A percentile compares a stretch with the other conserved stretches of the same genome.
These are phyloP conservation scores for Epinephelus coioides DNA, from an alignment of 2,797 vertebrate species.

Conservation along the genomic window DNA sequence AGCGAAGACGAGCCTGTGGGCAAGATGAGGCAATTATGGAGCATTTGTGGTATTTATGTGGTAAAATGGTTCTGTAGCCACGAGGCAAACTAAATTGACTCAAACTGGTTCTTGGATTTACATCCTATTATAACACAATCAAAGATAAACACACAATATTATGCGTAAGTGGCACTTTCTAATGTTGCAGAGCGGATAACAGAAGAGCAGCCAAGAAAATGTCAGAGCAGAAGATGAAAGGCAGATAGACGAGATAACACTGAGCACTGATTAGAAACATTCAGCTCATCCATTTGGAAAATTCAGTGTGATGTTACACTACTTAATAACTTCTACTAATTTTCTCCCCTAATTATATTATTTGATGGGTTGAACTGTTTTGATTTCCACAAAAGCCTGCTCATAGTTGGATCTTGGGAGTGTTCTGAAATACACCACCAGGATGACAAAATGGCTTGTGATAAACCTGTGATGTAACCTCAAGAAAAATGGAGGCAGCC, in stretches of 20 bases:
- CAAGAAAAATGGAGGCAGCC: too few species aligned
- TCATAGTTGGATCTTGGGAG: too few species aligned
- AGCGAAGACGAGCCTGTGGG: constrained; percentile 13
- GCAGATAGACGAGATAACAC: neutral
- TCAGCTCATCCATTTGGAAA: too few species aligned
- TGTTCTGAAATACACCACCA: too few species aligned
- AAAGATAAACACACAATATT: constrained; percentile 30
- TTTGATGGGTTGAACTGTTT: too few species aligned
- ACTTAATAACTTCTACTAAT: too few species aligned
- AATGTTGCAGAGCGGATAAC: neutral
- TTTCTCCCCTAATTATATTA: too few species aligned
- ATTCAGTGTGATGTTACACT: too few species aligned
- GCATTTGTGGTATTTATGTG: constrained; percentile 33
- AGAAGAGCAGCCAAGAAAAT: constrained; percentile 10
- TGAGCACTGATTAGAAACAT: neutral
- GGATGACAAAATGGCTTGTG: too few species aligned
- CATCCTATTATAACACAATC: constrained; percentile 42
- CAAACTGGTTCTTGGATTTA: constrained; percentile 22
- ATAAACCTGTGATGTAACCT: too few species aligned
- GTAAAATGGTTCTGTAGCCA: constrained; percentile 21
- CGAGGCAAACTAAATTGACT: constrained; percentile 8
- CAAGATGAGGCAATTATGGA: constrained; percentile 40
- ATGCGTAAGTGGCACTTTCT: constrained; percentile 14
- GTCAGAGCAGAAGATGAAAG: neutral
- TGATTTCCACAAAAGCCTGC: too few species aligned